Base-by-base conservation (phyloP, 2,797 vertebrate species). In the Buceros bicornis region DNA sequence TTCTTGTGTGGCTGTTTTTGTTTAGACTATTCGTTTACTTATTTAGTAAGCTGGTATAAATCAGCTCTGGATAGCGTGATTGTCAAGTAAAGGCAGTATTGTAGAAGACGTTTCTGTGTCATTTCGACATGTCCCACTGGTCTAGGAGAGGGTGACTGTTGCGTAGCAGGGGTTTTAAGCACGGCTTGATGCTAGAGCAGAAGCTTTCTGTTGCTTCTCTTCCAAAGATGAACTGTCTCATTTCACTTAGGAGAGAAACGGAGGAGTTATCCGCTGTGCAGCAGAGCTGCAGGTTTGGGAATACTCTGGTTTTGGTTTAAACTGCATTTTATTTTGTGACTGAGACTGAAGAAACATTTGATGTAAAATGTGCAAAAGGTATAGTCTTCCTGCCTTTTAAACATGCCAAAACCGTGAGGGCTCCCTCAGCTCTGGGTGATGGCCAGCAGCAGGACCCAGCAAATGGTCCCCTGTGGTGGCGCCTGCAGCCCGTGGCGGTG, bases 71-170 rank as follows among this genome's bases (percentile, higher is more conserved):
- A 0, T 35, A 50, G n/a, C 9, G 4, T 10, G 16, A 31, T 53
- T 73, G 19, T 54, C 35, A 65, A 26, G 45, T 47, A 60, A 88
- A 91, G 37, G 14, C n/a, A 22, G 11, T 42, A 10, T 43, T 62
- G 15, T 10, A 2, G 1, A 56, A 67, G 60, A 53, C 6, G 25
- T 57, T 31, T 5, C 15, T 64, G 0, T 37, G 10, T 61, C 1
- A 28, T 67, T 90, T 78, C 47, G 19, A 11, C 0, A 0, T 25
- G 18, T 77, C 40, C 22, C 20, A 11, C 35, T 65, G 33, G 40
- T 31, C 6, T 43, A 29, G n/a, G 47, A 82, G 43, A 40, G 56
- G 45, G 2, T 53, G 81, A 25, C 5, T 62, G 19, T 29, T 61
- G 62, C 31, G 16, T 58, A 8, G 5, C 3, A 7, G 80, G 8